Percentiles rank a stretch among this genome's conserved stretches.
phyloP scores from a whole-genome alignment of 1,140 invertebrate species.

The Pseudomyrmex sp. region DNA sequence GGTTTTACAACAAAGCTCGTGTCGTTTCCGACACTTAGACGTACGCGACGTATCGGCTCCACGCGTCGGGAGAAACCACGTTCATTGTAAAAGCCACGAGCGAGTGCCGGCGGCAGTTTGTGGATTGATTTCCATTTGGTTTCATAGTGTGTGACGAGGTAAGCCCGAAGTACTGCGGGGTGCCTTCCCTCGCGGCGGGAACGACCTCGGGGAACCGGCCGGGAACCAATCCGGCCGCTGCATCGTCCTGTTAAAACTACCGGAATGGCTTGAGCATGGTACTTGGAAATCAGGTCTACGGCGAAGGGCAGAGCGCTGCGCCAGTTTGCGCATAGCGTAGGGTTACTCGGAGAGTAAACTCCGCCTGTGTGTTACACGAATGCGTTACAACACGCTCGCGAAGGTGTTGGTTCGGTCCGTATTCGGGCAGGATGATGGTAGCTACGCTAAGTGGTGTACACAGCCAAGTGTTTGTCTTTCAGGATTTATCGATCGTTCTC shows the following conservation, averaged over 20 bases:
- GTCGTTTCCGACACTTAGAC: constrained; percentile 43
- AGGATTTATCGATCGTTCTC: constrained; percentile 45
- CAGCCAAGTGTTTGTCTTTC: constrained; percentile 55
- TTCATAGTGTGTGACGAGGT: constrained; percentile 65
- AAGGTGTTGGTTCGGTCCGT: constrained; percentile 37
- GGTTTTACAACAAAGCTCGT: constrained; percentile 38
- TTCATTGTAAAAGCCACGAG: constrained; percentile 81
- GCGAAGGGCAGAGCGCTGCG: constrained; percentile 56
- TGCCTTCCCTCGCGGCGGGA: constrained; percentile 49
- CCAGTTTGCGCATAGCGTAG: constrained; percentile 46
- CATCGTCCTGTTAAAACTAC: constrained; percentile 70
- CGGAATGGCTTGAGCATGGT: constrained; percentile 70
- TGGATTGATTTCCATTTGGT: constrained; percentile 68
- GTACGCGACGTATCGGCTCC: constrained; percentile 43
- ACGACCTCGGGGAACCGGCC: constrained; percentile 69
- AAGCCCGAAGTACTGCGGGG: constrained; percentile 74
- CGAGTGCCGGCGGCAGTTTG: constrained; percentile 24
- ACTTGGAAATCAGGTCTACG: constrained; percentile 52
- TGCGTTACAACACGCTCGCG: constrained; percentile 67
- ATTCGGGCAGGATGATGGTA: constrained; percentile 30
- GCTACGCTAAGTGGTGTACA: constrained; percentile 56
- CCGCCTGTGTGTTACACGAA: constrained; percentile 68
- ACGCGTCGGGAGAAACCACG: constrained; percentile 58
- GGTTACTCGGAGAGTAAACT: constrained; percentile 62
- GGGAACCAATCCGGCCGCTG: constrained; percentile 70